phyloP scores from a whole-genome alignment of 2,888 invertebrate genomes.

The Notodonta dromedarius region DNA sequence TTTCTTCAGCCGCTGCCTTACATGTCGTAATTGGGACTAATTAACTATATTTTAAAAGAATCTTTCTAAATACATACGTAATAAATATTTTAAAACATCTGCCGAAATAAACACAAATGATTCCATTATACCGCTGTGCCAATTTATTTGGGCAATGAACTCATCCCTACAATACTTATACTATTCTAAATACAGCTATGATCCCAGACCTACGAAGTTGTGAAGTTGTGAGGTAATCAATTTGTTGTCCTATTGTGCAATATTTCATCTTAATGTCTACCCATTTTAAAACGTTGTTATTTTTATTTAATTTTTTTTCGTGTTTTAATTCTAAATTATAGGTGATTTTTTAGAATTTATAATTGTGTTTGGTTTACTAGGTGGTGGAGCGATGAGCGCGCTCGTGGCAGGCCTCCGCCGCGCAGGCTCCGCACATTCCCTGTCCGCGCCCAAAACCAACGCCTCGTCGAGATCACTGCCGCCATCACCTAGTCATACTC shows the following conservation, averaged over 20 bases:
- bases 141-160: neutral
- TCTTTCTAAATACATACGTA: neutral
- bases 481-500: slow-evolving; percentile 90
- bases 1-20: slow-evolving; percentile 27
- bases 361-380: slow-evolving; percentile 32
- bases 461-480: slow-evolving; percentile 87
- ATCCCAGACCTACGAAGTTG: neutral
- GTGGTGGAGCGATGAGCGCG: slow-evolving; percentile 78
- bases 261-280: neutral
- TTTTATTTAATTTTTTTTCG: neutral
- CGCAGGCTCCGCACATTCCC: slow-evolving; percentile 79
- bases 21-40: slow-evolving; percentile 22
- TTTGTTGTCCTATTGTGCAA: neutral
- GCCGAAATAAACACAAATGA: neutral
- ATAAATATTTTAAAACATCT: neutral
- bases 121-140: neutral
- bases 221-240: neutral
- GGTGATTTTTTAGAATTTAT: no score
- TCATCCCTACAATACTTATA: slow-evolving; percentile 1
- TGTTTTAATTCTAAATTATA: no score
- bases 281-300: neutral
- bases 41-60: slow-evolving; percentile 11
- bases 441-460: slow-evolving; percentile 77
- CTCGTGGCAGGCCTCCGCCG: slow-evolving; percentile 77
- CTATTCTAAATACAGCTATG: neutral